Evolutionary conservation across 2,888 invertebrate genomes (phyloP), one percentile per base, ranked within the genome.

Genomic region (Antheraea yamamai): DNA sequence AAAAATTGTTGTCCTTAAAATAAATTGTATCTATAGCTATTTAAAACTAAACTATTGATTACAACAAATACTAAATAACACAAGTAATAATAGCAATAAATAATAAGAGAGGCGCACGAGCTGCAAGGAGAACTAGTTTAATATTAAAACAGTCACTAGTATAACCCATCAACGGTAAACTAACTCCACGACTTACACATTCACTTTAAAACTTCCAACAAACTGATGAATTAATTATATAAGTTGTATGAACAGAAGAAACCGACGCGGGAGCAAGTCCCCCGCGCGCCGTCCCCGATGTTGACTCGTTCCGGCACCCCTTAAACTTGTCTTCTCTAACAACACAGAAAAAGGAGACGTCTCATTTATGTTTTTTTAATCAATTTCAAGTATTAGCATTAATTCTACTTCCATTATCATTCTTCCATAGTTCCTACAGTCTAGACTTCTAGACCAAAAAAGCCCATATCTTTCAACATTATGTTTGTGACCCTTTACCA

Each of bases 231-330:
- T 73, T 75, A 55, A 75, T 75, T 73, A 70, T 35, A 58, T 75
- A 72, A 75, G 75, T 75, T 75, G 70, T 75, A 58, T 75, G 64
- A 73, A 75, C 68, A 73, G 73, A 73, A 52, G 58, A 58, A 64
- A 51, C 51, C 20, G 51, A 23, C 26, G 18, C 66, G 73, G 35
- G 12, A 58, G 20, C 26, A 14, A 23, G 39, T 52, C 30, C 23
- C 23, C 51, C 16, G 52, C 52, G 66, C 16, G n/a, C 58, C 20
- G 10, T 47, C 47, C 12, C 47, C 12, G 47, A 55, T 55, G 20
- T 55, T 55, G 20, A 20, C 39, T 39, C 58, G 35, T 16, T 61
- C 39, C n/a, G 18, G 20, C 55, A 20, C 55, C 18, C 39, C 3
- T 39, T n/a, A 70, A 70, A 70, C 70, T 70, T 70, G 20, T 10